Percentiles rank a stretch among this genome's conserved stretches.
Conservation (phyloP, 2,888 invertebrate species). For the Philopedon plagiatum region DNA sequence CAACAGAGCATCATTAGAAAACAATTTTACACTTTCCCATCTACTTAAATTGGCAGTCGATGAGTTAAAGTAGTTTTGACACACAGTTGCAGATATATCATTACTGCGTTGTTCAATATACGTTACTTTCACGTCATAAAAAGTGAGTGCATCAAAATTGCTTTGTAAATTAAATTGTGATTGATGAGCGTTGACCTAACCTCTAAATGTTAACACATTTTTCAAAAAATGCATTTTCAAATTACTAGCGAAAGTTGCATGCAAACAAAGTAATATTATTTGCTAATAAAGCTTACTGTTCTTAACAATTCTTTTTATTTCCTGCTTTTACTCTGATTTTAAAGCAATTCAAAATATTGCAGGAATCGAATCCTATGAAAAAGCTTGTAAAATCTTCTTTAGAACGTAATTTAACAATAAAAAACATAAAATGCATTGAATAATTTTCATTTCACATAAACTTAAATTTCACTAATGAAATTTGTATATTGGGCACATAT, state of each 20-base stretch:
- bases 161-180: not conserved
- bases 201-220: not conserved
- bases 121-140: not conserved
- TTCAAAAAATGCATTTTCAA: not conserved
- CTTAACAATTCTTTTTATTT: no score
- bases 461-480: no score
- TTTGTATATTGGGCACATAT: no score
- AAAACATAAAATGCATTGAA: no score
- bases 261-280: no score
- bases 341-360: no score
- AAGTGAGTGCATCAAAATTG: not conserved
- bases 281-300: no score
- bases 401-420: no score
- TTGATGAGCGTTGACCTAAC: slow-evolving; percentile 1
- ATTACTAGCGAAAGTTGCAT: not conserved
- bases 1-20: slow-evolving; percentile 1
- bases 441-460: no score
- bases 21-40: slow-evolving; percentile 9
- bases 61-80: not conserved
- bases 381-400: no score
- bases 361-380: no score
- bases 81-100: not conserved
- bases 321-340: no score
- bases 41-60: not conserved
- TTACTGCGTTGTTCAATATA: not conserved